Evolutionary conservation across 2,888 invertebrate species (phyloP), one percentile per base, ranked within the genome.

Genomic region (Blera fallax): DNA sequence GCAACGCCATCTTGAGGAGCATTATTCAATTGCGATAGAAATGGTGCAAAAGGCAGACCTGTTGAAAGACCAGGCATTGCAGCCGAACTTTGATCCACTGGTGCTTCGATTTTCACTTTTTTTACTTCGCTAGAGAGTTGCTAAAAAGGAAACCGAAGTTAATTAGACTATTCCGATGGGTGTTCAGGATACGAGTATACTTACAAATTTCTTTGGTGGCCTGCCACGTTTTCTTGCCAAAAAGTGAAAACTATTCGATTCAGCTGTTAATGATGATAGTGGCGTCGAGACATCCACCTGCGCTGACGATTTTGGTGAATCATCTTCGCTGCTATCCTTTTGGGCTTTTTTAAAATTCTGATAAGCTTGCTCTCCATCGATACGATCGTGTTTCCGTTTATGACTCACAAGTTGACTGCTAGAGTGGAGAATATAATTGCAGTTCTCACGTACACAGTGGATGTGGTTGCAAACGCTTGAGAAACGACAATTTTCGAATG

Each of bases 401-500:
- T 99, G 99, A 8, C 98, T 98, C 92, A 98, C 97, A 88, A 99
- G 95, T 92, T 99, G 99, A 64, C 98, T 98, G 90, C 98, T 98
- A 37, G 98, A 98, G 91, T 99, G 99, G 87, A 99, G 94, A 2
- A 99, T 98, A 91, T 98, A 99, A 91, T 96, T 97, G 93, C 99
- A 99, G 82, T 97, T 97, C 2, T 97, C 96, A 82, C 99, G 94
- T 88, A 99, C 98, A 93, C 99, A 99, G 93, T 99, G 99, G 88
- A 99, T 99, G 92, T 99, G 99, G 93, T 99, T 99, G 94, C 98
- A 98, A 58, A 98, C 97, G 79, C 96, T 95, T 43, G 98, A 98
- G 92, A 98, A 99, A 76, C 98, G 95, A 91, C 99, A 99, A 88
- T 95, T 96, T 40, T 96, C 95, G 93, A 97, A 99, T 0, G 96